Evolutionary conservation across 2,113 vertebrate species (phyloP), one percentile per base, ranked within the genome.

Genomic region (Rhinolophus sinicus): DNA sequence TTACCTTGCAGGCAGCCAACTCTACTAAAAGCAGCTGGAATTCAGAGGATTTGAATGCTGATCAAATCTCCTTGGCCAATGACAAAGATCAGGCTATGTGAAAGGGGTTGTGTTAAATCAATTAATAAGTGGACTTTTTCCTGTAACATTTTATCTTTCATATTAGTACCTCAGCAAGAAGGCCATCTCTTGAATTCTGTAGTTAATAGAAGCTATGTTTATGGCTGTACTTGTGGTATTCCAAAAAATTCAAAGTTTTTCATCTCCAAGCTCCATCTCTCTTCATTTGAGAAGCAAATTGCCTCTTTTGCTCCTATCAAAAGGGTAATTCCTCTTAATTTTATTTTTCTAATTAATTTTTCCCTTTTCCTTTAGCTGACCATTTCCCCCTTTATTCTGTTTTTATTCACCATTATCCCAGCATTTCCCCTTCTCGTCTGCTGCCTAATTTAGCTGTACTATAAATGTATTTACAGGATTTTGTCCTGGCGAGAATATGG

Each of bases 91-190:
- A 87, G 28, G n/a, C 56, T 77, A 38, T 12, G 8, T 56, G 60
- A 88, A 60, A 93, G 22, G 15, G 28, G 7, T 12, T 80, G 2
- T 54, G 13, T 69, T 83, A 94, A 60, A 21, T 47, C 62, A 89
- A 33, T 67, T 90, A 73, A 16, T 56, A 72, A 30, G 11, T 88
- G 24, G 14, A 13, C n/a, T 78, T 80, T 85, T 84, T 70, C 58
- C n/a, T 64, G 26, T 67, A 47, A 50, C 30, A n/a, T 88, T 91
- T 94, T 58, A n/a, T 92, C 82, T 92, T 76, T 88, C 88, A 60
- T 64, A 30, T 80, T 54, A 81, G 26, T 30, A 77, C 60, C 54
- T 89, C 75, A 86, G 44, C 40, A 60, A 69, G 54, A 93, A 78
- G 60, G 70, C 11, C 19, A 54, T 67, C 73, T 93, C 60, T 64